Base-by-base conservation (phyloP, 2,888 invertebrate species). In the Xylophagus ater region DNA sequence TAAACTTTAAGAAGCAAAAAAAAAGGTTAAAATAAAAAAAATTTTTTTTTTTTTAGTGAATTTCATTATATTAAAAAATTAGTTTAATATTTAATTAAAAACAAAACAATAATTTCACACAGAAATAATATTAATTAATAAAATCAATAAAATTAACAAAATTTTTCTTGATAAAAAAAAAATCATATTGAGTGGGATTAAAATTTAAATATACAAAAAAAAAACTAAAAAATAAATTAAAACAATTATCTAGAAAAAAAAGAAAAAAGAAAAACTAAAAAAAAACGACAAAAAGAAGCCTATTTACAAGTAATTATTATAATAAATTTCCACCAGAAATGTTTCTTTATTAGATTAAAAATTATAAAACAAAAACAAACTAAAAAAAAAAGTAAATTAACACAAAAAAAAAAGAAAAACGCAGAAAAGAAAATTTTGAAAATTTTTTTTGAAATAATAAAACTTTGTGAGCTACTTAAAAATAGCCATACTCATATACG, bases 401-500 rank as follows among this genome's bases (percentile, higher is more conserved):
- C 46, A 46, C 44, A 35, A 40, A 37, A 34, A 36, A 38, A 40
- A 44, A 39, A 42, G 10, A 43, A 28, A 37, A 41, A 41, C 25
- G 17, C 23, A 37, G 18, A 33, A 40, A 34, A 21, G 30, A 34
- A 24, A 42, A 28, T 17, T 21, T 17, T 23, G 10, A 12, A 34
- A 23, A 40, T 14, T 19, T n/a, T n/a, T n/a, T n/a, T n/a, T n/a
- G n/a, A n/a, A n/a, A n/a, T n/a, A n/a, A n/a, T n/a, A n/a, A n/a
- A n/a, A n/a, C n/a, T n/a, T n/a, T n/a, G 44, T 47, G 44, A 45
- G 47, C 46, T 49, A 47, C n/a, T n/a, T n/a, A n/a, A n/a, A n/a
- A 47, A 49, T 45, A 48, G 49, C 49, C 53, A 53, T 52, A 50
- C 55, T 49, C 54, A 56, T 58, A 62, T 64, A 64, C 64, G 62